These are phyloP conservation scores for Dilophus febrilis DNA, from an alignment of 2,888 invertebrate genomes.

Conservation along the genomic window DNA sequence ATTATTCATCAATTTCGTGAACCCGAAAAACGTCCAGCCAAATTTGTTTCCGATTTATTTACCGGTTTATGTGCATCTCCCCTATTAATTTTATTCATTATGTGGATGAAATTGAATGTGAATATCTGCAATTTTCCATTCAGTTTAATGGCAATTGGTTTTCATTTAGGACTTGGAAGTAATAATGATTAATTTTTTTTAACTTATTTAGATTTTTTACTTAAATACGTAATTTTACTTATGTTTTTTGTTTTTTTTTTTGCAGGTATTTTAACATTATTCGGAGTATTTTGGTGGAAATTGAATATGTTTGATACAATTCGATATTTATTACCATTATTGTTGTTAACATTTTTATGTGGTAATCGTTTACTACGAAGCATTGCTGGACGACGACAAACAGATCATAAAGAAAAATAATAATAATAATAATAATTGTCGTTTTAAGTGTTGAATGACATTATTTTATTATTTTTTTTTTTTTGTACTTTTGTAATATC, in stretches of 20 bases:
- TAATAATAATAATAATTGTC: too few species aligned
- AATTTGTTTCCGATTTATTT: conserved; percentile 76
- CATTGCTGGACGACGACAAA: conserved; percentile 39
- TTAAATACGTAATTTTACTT: too few species aligned
- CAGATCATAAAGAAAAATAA: neutral
- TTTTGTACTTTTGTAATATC: too few species aligned
- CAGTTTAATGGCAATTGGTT: conserved; percentile 63
- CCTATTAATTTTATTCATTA: conserved; percentile 57
- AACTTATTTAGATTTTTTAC: too few species aligned
- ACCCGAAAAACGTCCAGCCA: conserved; percentile 82
- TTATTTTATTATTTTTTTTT: too few species aligned
- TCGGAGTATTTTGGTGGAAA: conserved; percentile 80
- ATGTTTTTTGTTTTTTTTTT: conserved; percentile 12
- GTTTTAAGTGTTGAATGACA: too few species aligned
- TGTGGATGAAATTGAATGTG: conserved; percentile 77
- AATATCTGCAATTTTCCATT: conserved; percentile 72
- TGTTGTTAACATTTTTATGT: conserved; percentile 75
- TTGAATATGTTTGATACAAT: conserved; percentile 93
- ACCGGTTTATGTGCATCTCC: conserved; percentile 69
- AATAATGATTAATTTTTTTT: conserved; percentile 3
- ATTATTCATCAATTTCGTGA: conserved; percentile 73
- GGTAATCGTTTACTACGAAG: conserved; percentile 81
- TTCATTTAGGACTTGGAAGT: conserved; percentile 81
- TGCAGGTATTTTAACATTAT: conserved; percentile 57
- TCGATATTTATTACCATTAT: conserved; percentile 72